Evolutionary conservation across 2,797 vertebrate species (phyloP), one percentile per base, ranked within the genome.

Genomic region (Zalophus californianus): DNA sequence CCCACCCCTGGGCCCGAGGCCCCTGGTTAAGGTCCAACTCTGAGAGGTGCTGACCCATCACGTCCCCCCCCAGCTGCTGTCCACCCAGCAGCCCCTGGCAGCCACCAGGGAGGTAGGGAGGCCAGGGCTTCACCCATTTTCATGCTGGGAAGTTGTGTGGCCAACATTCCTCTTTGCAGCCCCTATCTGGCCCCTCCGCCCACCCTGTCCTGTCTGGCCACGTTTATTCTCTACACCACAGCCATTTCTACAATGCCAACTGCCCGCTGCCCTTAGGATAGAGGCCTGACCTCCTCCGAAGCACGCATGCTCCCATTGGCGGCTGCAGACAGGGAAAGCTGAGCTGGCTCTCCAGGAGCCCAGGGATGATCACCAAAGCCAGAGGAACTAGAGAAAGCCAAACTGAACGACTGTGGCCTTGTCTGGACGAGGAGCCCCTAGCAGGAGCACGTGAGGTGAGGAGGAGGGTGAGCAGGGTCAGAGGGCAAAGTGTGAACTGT

Each of bases 401-500:
- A 75, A 25, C 32, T 1, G 5, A 48, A 18, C 0, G 0, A 2
- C 41, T 11, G 29, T 6, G 41, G 62, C 41, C 52, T 50, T 60
- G 72, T 84, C 38, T 27, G 20, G 56, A 60, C 20, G 32, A n/a
- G n/a, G 7, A 23, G 16, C 15, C 50, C 48, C 25, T 78, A 44
- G 6, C 29, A 27, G 48, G n/a, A 60, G 29, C 48, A 35, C 12
- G 14, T 14, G 2, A 23, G 15, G 21, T 48, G 44, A n/a, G 5
- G 13, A 62, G 56, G 75, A 88, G 14, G n/a, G 15, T 25, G 13
- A 62, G 56, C 48, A 54, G 48, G 16, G 32, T 77, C 32, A 88
- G 48, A 84, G 70, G 29, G n/a, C 52, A 5, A 32, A 58, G 41
- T 23, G 20, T 8, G 15, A 88, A 80, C 27, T 41, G 38, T n/a